Base-by-base conservation (phyloP, 2,797 vertebrate species). In the Antrozous pallidus region DNA sequence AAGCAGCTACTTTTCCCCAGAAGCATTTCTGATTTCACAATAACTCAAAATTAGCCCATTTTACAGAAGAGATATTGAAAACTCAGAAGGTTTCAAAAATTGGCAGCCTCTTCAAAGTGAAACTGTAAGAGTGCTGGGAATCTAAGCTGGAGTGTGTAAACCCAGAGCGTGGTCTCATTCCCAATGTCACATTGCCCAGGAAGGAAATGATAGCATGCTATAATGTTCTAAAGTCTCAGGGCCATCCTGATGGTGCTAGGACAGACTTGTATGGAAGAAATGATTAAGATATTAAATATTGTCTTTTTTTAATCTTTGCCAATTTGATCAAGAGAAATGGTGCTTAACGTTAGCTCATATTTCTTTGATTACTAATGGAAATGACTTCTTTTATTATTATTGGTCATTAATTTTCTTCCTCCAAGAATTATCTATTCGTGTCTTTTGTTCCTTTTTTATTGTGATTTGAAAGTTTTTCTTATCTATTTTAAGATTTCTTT, bases 321-420 rank as follows among this genome's bases (percentile, higher is more conserved):
- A 63, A 80, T 79, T 77, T 86, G 33, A 88, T 58, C 91, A 65
- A 85, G 58, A 94, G 63, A 47, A 95, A 92, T 24, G 8, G 8
- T 73, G 18, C 65, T 78, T 63, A 61, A 85, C 71, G 93, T 93
- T 85, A 93, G 22, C 56, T 92, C 14, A 0, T 56, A 88, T 81
- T 75, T 90, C 88, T 47, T 67, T 58, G 63, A 88, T 95, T 82
- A 92, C 56, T 85, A 81, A 85, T 45, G 74, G 82, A 95, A 95
- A 84, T 75, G 73, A 81, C 58, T 42, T 91, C 90, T 85, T 93
- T 80, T 61, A 81, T 74, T 71, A 14, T 38, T 78, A 58, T 42
- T 54, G 8, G 13, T 13, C 65, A 79, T 95, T 95, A 86, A 94
- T 79, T 94, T 95, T 95, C 79, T 95, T 87, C 49, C 75, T 95